Base-by-base conservation (phyloP, 2,113 vertebrate genomes). In the Indicator maculatus region DNA sequence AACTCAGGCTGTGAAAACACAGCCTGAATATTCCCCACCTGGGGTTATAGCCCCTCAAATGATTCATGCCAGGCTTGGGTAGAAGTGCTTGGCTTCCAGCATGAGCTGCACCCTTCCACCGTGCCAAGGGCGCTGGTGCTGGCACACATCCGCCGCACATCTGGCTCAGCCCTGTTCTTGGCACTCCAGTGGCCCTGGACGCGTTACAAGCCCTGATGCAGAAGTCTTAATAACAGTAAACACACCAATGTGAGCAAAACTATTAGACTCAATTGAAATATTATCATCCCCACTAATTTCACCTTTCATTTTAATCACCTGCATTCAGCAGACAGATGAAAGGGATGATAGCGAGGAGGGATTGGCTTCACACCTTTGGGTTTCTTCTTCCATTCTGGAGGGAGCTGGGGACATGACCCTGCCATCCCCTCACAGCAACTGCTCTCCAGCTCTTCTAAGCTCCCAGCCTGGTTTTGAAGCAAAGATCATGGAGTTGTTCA, bases 221-320 rank as follows among this genome's bases (percentile, higher is more conserved):
- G 33, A 53, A 73, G 64, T 12, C 39, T 91, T 80, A 81, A 77
- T 60, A 77, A 78, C 70, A 92, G 80, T 72, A 84, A 96, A 95
- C 69, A 92, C 61, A 47, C 21, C 4, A 6, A 39, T 6, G 55
- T 80, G 90, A 91, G 76, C 86, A 81, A 36, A 83, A 76, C 73
- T 75, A 88, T 65, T 67, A 78, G 59, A 38, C 65, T 60, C 73
- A 67, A 90, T 47, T 75, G 92, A 60, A 95, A 90, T 67, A 33
- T 26, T 47, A 90, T 88, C 69, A 81, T 63, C 52, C 58, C 53
- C 70, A 9, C 80, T 83, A 81, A 93, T 96, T 96, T 69, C 21
- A n/a, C 76, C 66, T 91, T 92, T 83, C 61, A 80, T 63, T 95
- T 95, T 83, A 93, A 93, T 88, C 88, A 16, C 18, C 1, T 74